Conservation (phyloP, 2,113 vertebrate genomes). For the Phalacrocorax carbo region DNA sequence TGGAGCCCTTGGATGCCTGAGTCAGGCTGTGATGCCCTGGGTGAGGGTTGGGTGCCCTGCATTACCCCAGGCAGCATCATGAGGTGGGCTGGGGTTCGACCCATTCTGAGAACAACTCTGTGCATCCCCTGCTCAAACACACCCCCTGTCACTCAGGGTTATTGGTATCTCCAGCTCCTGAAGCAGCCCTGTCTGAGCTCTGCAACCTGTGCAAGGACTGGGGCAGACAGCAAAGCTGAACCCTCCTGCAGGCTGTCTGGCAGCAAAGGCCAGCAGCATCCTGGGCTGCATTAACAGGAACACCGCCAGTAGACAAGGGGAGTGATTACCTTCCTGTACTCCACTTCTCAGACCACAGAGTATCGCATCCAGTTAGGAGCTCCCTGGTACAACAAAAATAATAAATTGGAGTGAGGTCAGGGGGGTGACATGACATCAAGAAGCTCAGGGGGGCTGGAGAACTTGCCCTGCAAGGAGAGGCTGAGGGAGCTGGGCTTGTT, state of each 20-base stretch:
- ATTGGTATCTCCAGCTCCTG: background rate
- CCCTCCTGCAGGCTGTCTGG: background rate
- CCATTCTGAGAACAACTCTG: background rate
- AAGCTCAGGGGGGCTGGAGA: background rate
- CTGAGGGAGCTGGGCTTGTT: background rate
- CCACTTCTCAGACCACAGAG: background rate
- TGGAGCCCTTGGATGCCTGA: background rate
- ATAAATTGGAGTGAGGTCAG: background rate
- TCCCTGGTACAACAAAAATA: background rate
- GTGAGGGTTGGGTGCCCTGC: background rate
- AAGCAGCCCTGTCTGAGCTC: background rate
- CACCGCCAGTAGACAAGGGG: background rate
- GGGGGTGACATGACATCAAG: background rate
- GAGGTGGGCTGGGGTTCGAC: background rate
- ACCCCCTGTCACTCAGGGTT: background rate
- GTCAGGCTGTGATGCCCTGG: background rate
- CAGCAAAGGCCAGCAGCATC: background rate
- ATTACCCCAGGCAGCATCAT: accelerated
- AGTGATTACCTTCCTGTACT: background rate
- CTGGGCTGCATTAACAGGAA: background rate
- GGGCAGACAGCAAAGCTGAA: background rate
- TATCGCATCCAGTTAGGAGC: background rate
- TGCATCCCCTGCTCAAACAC: background rate
- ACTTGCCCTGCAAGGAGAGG: background rate
- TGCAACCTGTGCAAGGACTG: background rate